phyloP scores from a whole-genome alignment of 2,888 invertebrate genomes.

The Sicus ferrugineus region DNA sequence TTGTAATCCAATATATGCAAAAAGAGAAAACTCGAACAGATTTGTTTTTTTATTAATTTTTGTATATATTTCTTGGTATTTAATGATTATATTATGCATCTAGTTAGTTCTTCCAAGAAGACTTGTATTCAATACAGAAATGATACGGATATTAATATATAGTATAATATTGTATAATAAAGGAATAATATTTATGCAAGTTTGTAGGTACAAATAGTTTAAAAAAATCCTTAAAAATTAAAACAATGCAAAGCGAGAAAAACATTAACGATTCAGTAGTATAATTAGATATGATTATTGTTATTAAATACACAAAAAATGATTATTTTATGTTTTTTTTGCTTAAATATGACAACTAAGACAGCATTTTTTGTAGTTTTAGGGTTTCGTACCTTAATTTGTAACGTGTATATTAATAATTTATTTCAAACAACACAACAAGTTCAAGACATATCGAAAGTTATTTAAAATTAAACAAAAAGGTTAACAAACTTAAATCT shows the following conservation, averaged over 20 bases:
- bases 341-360: constrained; percentile 37
- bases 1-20: neutral
- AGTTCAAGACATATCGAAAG: neutral
- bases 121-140: constrained; percentile 18
- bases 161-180: constrained; percentile 21
- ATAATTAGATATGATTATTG: constrained; percentile 42
- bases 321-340: constrained; percentile 30
- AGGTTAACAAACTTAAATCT: constrained; percentile 10
- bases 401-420: constrained; percentile 15
- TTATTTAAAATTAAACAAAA: constrained; percentile 9
- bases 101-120: constrained; percentile 12
- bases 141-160: constrained; percentile 15
- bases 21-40: neutral
- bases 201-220: constrained; percentile 37
- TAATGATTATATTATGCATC: constrained; percentile 9
- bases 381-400: constrained; percentile 39
- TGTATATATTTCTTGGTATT: constrained; percentile 10
- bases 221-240: constrained; percentile 27
- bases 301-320: constrained; percentile 35
- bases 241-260: constrained; percentile 34
- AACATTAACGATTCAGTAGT: constrained; percentile 22
- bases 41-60: constrained; percentile 21
- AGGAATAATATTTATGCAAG: constrained; percentile 5
- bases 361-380: constrained; percentile 28
- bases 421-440: neutral